Evolutionary conservation across 2,888 invertebrate species (phyloP), one percentile per base, ranked within the genome.

Genomic region (Spicauda simplicius): DNA sequence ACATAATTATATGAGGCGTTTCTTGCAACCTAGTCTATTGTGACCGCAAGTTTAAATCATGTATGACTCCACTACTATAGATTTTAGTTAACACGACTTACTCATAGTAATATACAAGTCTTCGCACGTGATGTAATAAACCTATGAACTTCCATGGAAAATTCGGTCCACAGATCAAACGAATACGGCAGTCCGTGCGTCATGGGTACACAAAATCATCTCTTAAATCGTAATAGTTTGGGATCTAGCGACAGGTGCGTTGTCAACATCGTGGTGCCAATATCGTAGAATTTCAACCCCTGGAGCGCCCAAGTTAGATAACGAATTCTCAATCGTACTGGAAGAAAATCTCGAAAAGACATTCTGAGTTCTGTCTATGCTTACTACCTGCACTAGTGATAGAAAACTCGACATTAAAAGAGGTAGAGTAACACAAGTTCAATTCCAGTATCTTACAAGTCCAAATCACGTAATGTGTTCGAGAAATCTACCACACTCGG

Each of bases 381-480:
- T 45, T 45, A 6, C n/a, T 14, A n/a, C 41, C 25, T 41, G n/a
- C n/a, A 41, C 14, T 41, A 14, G 45, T n/a, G n/a, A 45, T n/a
- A 45, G 45, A n/a, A 14, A n/a, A n/a, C 45, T 45, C n/a, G n/a
- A n/a, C n/a, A 45, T 45, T 45, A n/a, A n/a, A n/a, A 5, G n/a
- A 45, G n/a, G 41, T 25, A 25, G 10, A 33, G 8, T n/a, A n/a
- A n/a, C 45, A 45, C 45, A 45, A 45, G 45, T 45, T 45, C 45
- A 11, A 45, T 6, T 45, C 45, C 45, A n/a, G n/a, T 45, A n/a
- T 45, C 45, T 45, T n/a, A 45, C 14, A 45, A n/a, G 45, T n/a
- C 45, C 11, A 45, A 56, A 64, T 50, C 50, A 50, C 33, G 56
- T 52, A 64, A 64, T 64, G 33, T 19, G 56, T 37, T 57, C n/a